Base-by-base conservation (phyloP, 2,113 vertebrate genomes). In the Promerops cafer region DNA sequence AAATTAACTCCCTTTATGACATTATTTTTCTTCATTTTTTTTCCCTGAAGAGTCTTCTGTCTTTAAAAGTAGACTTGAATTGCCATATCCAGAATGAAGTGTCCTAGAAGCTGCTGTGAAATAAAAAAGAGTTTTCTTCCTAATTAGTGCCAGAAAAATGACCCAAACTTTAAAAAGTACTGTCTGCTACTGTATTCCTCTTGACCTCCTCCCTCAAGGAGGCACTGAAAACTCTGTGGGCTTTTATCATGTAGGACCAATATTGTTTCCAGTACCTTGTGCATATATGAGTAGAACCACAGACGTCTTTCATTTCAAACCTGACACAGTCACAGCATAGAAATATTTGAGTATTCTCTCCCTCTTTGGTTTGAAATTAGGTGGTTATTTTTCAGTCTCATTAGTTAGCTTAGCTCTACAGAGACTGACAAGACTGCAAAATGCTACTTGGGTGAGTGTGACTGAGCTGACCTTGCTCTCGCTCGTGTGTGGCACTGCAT, bases 401-500 rank as follows among this genome's bases (percentile, higher is more conserved):
- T 44, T 63, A n/a, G 22, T 66, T 64, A 30, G 4, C 24, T 52
- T 72, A 60, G 10, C 40, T 80, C 56, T 45, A 3, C 9, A 42
- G 23, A 50, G 28, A 35, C 12, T 20, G 47, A 60, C 11, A 72
- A 17, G 3, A 5, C 35, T 68, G 52, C 33, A 87, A 82, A 93
- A 75, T 56, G 30, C 27, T 31, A 2, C 24, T 37, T 2, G 1
- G 64, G 13, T 31, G 47, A 11, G 63, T 65, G 53, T 24, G 42
- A 24, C 17, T 53, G 49, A 53, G 70, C 35, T 92, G 78, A 40
- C 28, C 28, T 72, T 69, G 39, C 45, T 30, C 40, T 78, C 33
- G 17, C 4, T 54, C 0, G 0, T 13, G 20, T 50, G 18, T 11
- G 13, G 45, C 2, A 1, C 12, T 12, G 26, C 31, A 15, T 37